These are phyloP conservation scores for Nyctibius grandis DNA, from an alignment of 2,797 vertebrate species.

Conservation along the genomic window DNA sequence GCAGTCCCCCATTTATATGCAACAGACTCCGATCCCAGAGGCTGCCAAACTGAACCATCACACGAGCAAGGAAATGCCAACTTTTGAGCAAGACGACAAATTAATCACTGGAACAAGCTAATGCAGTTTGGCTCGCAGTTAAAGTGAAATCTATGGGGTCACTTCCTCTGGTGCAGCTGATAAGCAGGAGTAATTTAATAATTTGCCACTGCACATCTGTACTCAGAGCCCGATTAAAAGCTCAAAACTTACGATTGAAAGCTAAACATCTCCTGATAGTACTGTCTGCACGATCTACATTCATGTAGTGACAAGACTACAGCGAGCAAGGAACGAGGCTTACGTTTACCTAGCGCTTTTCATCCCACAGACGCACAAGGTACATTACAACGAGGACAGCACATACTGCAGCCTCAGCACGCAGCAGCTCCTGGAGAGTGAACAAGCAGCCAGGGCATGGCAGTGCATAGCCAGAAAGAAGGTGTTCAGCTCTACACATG, in stretches of 20 bases:
- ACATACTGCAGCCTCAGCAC: rapidly evolving
- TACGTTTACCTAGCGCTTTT: neutral
- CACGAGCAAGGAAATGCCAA: neutral
- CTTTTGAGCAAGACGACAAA: neutral
- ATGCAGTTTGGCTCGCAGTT: neutral
- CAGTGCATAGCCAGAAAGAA: neutral
- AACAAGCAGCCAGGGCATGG: neutral
- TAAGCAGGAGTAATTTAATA: neutral
- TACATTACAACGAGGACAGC: rapidly evolving
- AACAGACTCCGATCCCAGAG: neutral
- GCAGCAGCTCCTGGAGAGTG: neutral
- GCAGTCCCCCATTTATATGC: neutral
- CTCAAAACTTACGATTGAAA: neutral
- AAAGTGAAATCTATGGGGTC: neutral
- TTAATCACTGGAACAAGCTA: neutral
- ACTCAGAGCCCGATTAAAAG: neutral
- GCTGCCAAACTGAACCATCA: neutral
- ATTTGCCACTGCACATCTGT: neutral
- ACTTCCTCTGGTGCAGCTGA: neutral
- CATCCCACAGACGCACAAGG: neutral
- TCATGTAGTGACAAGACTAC: neutral
- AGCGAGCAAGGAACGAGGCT: neutral
- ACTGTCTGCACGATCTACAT: neutral
- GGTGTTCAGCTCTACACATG: neutral
- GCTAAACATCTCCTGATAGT: neutral